Evolutionary conservation across 2,113 vertebrate genomes (phyloP).

Genomic region (Rhegmatorhina hoffmannsi): DNA sequence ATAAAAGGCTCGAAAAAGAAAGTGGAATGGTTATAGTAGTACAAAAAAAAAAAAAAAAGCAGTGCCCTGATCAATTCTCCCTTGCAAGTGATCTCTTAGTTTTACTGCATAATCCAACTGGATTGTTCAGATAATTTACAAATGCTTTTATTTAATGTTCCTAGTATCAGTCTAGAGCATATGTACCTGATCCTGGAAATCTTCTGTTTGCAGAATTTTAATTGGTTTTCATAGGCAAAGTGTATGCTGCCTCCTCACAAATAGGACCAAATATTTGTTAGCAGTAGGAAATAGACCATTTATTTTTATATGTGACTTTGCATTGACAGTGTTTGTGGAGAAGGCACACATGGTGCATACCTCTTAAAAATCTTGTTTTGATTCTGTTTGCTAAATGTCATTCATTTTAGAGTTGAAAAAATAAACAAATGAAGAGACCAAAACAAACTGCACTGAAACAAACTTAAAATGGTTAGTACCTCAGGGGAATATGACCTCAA

Average conservation of each 20-base stretch:
- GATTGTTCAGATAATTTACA: neutral
- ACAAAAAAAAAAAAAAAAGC: neutral
- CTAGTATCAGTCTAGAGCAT: neutral
- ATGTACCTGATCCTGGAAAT: neutral
- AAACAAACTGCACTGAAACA: neutral
- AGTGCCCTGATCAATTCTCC: neutral
- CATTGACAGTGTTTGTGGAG: neutral
- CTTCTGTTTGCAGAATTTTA: neutral
- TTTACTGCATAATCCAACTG: neutral
- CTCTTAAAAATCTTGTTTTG: neutral
- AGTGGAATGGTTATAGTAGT: neutral
- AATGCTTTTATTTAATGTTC: neutral
- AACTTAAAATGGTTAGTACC: neutral
- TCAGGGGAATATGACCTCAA: neutral
- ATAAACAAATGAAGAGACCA: neutral
- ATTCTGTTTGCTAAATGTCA: neutral
- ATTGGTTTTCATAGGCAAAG: neutral
- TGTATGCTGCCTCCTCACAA: neutral
- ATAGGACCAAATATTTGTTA: conserved; percentile 13
- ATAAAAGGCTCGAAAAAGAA: neutral
- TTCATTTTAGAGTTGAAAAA: neutral
- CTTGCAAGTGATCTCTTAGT: neutral
- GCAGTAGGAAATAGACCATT: neutral
- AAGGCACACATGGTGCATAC: neutral
- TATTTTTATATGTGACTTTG: neutral